Evolutionary conservation across 2,888 invertebrate genomes (phyloP), one percentile per base, ranked within the genome.

Genomic region (Buathra laborator): DNA sequence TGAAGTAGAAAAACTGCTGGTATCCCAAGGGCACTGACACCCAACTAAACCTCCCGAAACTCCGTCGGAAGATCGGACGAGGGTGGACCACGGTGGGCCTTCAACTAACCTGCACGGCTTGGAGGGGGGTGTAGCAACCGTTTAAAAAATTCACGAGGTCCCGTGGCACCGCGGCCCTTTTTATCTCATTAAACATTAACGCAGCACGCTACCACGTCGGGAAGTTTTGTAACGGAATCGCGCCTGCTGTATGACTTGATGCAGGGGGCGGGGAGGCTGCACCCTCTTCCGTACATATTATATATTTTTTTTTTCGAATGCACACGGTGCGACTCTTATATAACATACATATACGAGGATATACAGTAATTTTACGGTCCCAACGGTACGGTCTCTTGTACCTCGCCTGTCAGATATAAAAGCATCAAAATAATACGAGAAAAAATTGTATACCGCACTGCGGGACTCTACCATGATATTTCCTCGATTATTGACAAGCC

Each of bases 141-240:
- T 84, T 83, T 93, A 86, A 93, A 93, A 92, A 90, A 93, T 93
- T 91, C 90, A 93, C 88, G 88, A 87, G 74, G 16, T 86, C 62
- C 87, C 89, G 89, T 88, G 89, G 89, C 85, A 85, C 87, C 87
- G 85, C 89, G 90, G 89, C 89, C 90, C 90, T 92, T 92, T 92
- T 93, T 92, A 92, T 92, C 92, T 92, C 92, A 92, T 92, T 89
- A 92, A 93, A 92, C 89, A 92, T 89, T 92, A 91, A 93, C 84
- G 76, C 86, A 67, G 48, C 72, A 68, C 86, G 84, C 74, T 64
- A 43, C 64, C 67, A 74, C 72, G 80, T 76, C 76, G 83, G 59
- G 68, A 72, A 81, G 67, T 85, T 86, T 51, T 14, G 56, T 56
- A 64, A 56, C 66, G 66, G 78, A 84, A 83, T 87, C 74, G 72